Conservation (phyloP, 1,140 invertebrate genomes). For the Leptinotarsa texana region DNA sequence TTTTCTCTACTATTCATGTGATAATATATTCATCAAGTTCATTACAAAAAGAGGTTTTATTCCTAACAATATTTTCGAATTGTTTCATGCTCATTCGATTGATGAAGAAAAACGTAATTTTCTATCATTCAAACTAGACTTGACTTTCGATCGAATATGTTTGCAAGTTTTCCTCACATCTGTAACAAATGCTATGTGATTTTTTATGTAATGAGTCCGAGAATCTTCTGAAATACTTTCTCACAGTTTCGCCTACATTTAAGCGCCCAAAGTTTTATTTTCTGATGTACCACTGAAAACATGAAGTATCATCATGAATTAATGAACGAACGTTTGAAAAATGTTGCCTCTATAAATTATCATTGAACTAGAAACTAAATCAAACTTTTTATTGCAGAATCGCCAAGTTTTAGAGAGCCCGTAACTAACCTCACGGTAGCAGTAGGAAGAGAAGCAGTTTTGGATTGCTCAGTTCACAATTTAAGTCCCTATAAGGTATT, state of each 20-base stretch:
- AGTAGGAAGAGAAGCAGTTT: slow-evolving; percentile 64
- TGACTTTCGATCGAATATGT: no score
- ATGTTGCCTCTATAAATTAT: no score
- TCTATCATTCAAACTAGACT: no score
- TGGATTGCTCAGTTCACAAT: slow-evolving; percentile 66
- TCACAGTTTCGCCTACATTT: background rate
- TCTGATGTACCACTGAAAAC: background rate
- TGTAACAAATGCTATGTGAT: no score
- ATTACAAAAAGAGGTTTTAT: no score
- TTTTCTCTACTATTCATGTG: no score
- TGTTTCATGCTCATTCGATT: no score
- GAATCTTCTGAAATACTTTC: background rate
- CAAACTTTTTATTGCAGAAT: slow-evolving; percentile 63
- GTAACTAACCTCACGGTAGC: slow-evolving; percentile 66
- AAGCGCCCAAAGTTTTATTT: background rate
- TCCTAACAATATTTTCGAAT: no score
- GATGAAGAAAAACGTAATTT: no score
- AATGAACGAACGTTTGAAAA: no score
- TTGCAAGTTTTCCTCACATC: no score
- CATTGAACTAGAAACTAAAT: background rate
- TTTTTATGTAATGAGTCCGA: background rate
- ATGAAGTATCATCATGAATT: background rate
- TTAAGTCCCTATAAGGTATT: slow-evolving; percentile 66
- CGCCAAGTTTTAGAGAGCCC: slow-evolving; percentile 65
- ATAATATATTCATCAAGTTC: no score